These are phyloP conservation scores for Xestia sexstrigata DNA, from an alignment of 2,888 invertebrate genomes.

Conservation along the genomic window DNA sequence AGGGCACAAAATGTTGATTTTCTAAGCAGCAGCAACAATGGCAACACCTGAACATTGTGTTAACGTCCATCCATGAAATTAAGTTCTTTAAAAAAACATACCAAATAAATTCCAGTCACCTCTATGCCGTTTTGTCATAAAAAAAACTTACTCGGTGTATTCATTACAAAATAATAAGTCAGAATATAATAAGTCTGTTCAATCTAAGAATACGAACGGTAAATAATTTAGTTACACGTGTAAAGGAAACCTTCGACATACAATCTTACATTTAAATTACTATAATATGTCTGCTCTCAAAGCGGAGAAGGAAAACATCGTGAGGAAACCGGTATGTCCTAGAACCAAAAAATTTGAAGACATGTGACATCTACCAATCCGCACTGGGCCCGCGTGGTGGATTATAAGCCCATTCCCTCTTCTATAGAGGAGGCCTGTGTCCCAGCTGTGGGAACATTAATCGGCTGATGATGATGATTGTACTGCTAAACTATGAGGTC, in stretches of 20 bases:
- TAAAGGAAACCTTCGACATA: neutral
- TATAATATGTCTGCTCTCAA: no score
- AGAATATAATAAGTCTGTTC: neutral
- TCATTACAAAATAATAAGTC: neutral
- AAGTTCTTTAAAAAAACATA: no score
- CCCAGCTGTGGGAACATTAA: no score
- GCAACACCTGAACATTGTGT: neutral
- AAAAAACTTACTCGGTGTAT: neutral
- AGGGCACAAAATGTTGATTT: neutral
- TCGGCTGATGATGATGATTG: no score
- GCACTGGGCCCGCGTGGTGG: no score
- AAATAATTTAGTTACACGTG: neutral
- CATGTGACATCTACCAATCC: no score
- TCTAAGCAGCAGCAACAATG: neutral
- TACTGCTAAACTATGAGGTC: neutral
- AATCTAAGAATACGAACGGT: neutral
- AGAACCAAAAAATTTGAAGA: no score
- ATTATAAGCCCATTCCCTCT: no score
- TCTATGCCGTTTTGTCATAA: neutral
- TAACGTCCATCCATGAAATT: neutral
- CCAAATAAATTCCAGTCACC: neutral
- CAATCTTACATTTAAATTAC: no score
- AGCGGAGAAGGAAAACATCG: no score
- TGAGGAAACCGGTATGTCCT: no score
- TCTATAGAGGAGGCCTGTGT: no score